Percentiles rank a stretch among this genome's conserved stretches.
These are phyloP conservation scores for Diorhabda elongata DNA, from an alignment of 1,140 invertebrate genomes.

Conservation along the genomic window DNA sequence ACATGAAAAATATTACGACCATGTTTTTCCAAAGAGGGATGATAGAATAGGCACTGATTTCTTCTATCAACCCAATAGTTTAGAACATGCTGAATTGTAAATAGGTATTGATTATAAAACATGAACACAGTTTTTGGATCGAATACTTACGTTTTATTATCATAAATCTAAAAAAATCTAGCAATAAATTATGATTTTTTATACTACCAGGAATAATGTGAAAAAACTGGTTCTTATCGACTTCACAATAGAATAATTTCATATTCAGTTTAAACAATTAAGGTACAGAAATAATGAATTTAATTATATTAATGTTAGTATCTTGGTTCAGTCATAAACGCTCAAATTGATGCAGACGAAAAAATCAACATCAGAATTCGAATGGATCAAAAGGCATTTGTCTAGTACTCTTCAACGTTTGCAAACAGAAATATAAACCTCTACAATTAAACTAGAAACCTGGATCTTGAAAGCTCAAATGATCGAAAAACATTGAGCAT, in stretches of 20 bases:
- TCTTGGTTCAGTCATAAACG: background rate
- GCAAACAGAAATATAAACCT: no score
- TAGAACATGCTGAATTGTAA: slow-evolving; percentile 46
- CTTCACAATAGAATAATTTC: no score
- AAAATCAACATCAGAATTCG: background rate
- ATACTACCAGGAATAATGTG: background rate
- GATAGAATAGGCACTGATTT: slow-evolving; percentile 28
- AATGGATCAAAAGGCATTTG: no score
- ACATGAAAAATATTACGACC: slow-evolving; percentile 44
- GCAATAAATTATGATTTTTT: background rate
- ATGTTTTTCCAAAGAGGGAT: slow-evolving; percentile 42
- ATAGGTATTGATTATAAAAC: slow-evolving; percentile 23
- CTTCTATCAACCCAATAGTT: slow-evolving; percentile 41
- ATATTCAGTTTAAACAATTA: no score
- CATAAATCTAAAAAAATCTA: background rate
- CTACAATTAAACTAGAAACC: no score
- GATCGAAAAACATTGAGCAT: no score
- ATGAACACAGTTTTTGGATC: background rate
- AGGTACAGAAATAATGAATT: background rate
- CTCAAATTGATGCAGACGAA: background rate
- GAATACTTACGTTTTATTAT: background rate
- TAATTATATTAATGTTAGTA: background rate
- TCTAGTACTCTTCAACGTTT: no score
- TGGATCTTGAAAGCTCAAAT: no score
- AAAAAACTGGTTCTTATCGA: background rate